Evolutionary conservation across 2,113 vertebrate genomes (phyloP).

Genomic region (Chaenocephalus aceratus): DNA sequence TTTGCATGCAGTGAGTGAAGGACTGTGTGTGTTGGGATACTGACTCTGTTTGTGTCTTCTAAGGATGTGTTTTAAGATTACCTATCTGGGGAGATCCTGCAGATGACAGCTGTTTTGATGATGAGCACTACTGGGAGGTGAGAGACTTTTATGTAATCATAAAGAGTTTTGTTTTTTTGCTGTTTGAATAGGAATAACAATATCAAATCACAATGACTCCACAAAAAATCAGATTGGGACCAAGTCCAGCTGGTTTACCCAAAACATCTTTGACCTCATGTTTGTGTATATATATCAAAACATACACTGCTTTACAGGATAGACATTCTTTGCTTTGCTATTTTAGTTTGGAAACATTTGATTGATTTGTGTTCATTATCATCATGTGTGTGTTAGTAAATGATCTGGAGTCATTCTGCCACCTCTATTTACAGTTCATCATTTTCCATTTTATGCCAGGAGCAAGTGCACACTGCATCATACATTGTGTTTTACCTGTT

Average conservation of each 20-base stretch:
- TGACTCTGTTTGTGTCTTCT: slow-evolving; percentile 14
- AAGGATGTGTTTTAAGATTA: slow-evolving; percentile 91
- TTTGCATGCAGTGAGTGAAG: not conserved
- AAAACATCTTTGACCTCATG: not conserved
- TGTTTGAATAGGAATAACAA: not conserved
- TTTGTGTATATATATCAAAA: too few relatives aligned
- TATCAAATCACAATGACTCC: not conserved
- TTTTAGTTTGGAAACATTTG: not conserved
- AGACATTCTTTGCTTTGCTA: not conserved
- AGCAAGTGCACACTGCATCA: not conserved
- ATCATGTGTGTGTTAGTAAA: not conserved
- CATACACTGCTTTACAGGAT: not conserved
- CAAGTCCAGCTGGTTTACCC: not conserved
- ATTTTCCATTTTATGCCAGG: slow-evolving; percentile 1
- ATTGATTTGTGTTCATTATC: not conserved
- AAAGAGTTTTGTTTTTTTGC: not conserved
- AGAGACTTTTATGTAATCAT: slow-evolving; percentile 52
- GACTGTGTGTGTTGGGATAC: not conserved
- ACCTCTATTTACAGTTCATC: not conserved
- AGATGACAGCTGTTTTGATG: slow-evolving; percentile 94
- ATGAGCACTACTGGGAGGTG: slow-evolving; percentile 95
- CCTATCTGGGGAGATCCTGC: slow-evolving; percentile 92
- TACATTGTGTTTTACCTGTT: not conserved
- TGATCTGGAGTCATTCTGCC: accelerated
- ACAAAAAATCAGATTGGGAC: not conserved